phyloP scores from a whole-genome alignment of 2,113 vertebrate species.

The Calidris pugnax region DNA sequence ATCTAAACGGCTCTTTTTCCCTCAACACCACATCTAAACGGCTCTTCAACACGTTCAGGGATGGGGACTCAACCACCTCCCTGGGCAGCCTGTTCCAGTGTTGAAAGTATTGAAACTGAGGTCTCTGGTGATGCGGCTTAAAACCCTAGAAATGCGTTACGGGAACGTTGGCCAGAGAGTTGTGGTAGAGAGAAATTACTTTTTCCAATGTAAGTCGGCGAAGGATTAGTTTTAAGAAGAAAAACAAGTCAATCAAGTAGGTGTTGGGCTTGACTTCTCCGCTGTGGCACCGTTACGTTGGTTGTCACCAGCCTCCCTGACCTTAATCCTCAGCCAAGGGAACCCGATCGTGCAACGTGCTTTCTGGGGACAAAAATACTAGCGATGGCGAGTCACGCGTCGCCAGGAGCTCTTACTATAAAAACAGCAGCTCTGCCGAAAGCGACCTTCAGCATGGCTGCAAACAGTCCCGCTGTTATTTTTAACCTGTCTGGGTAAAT shows the following conservation, averaged over 20 bases:
- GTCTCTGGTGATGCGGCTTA: background rate
- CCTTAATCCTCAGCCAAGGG: background rate
- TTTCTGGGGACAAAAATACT: background rate
- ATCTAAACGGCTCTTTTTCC: too few relatives aligned
- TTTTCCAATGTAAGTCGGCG: background rate
- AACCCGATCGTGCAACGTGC: background rate
- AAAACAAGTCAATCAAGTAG: background rate
- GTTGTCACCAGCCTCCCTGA: background rate
- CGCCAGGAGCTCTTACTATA: background rate
- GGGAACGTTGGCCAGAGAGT: background rate
- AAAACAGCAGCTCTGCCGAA: background rate
- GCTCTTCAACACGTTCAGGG: too few relatives aligned
- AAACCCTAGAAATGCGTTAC: background rate
- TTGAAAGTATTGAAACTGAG: background rate
- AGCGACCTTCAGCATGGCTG: conserved; percentile 43
- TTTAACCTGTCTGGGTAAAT: conserved; percentile 55
- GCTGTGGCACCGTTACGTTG: background rate
- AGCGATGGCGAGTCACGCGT: background rate
- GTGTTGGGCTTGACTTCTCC: background rate
- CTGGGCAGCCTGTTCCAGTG: too few relatives aligned
- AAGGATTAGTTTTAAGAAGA: background rate
- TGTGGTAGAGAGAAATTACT: background rate
- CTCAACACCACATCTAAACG: too few relatives aligned
- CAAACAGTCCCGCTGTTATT: background rate
- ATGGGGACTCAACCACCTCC: too few relatives aligned